phyloP scores from a whole-genome alignment of 2,888 invertebrate species.

The Conops quadrifasciatus region DNA sequence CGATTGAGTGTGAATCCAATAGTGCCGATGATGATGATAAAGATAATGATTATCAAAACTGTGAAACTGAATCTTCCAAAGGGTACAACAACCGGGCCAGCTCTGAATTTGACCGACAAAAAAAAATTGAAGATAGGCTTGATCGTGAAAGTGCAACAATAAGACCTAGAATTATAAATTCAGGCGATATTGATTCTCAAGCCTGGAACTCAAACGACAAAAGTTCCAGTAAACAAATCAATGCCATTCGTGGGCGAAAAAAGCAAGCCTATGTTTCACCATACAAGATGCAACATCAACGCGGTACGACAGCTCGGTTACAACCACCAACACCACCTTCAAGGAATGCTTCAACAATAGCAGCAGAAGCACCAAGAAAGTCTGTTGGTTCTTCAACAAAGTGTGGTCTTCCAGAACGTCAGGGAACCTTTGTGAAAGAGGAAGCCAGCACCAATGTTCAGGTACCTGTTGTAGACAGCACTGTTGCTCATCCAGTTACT shows the following conservation, averaged over 20 bases:
- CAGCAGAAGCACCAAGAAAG: slow-evolving; percentile 37
- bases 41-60: slow-evolving; percentile 71
- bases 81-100: slow-evolving; percentile 46
- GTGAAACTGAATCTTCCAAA: slow-evolving; percentile 68
- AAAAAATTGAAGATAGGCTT: slow-evolving; percentile 12
- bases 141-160: background rate
- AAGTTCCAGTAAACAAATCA: slow-evolving; percentile 44
- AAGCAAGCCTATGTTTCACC: slow-evolving; percentile 73
- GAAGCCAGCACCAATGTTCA: slow-evolving; percentile 67
- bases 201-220: slow-evolving; percentile 66
- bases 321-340: background rate
- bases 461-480: slow-evolving; percentile 60
- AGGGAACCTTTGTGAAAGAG: slow-evolving; percentile 93
- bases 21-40: slow-evolving; percentile 71
- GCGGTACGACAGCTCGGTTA: slow-evolving; percentile 41
- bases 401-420: slow-evolving; percentile 70
- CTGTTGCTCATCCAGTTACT: slow-evolving; percentile 47
- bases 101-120: slow-evolving; percentile 64
- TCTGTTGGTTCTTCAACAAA: slow-evolving; percentile 37
- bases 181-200: slow-evolving; percentile 63
- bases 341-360: slow-evolving; percentile 32
- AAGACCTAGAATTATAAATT: slow-evolving; percentile 42
- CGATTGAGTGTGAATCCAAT: slow-evolving; percentile 53
- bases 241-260: slow-evolving; percentile 67
- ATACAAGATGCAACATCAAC: slow-evolving; percentile 65